phyloP scores from a whole-genome alignment of 2,113 vertebrate species.

The Siniperca knerii region DNA sequence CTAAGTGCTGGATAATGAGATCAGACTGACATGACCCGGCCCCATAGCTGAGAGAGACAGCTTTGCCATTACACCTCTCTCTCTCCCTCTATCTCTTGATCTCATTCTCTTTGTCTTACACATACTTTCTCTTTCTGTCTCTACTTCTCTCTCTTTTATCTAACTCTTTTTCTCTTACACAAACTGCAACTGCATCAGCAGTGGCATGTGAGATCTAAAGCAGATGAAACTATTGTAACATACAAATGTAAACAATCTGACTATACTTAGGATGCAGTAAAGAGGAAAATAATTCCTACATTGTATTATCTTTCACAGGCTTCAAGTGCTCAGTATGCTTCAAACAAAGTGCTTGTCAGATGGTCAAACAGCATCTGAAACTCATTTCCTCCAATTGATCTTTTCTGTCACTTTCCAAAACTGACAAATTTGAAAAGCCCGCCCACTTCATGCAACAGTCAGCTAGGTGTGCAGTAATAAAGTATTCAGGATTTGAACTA shows the following conservation, averaged over 20 bases:
- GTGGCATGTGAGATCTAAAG: conserved; percentile 3
- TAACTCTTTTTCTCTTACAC: conserved; percentile 30
- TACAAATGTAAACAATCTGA: conserved; percentile 7
- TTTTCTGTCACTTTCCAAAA: conserved; percentile 16
- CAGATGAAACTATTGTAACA: background rate
- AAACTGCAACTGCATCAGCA: conserved; percentile 18
- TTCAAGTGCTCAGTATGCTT: background rate
- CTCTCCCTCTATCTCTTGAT: conserved; percentile 55
- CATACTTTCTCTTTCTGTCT: conserved; percentile 61
- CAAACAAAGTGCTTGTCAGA: background rate
- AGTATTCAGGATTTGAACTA: background rate
- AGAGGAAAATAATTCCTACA: background rate
- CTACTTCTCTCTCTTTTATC: conserved; percentile 35
- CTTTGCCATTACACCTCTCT: conserved; percentile 77
- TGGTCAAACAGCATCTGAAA: background rate
- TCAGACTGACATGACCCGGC: conserved; percentile 82
- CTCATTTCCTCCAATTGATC: background rate
- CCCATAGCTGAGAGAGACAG: conserved; percentile 80
- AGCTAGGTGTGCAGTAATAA: background rate
- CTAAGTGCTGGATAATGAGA: conserved; percentile 84
- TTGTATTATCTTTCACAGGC: background rate
- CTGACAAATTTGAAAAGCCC: background rate
- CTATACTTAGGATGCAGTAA: background rate
- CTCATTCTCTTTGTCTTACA: conserved; percentile 63
- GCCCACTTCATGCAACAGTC: background rate